Conservation (phyloP, 2,888 invertebrate genomes). For the Endotricha flammealis region DNA sequence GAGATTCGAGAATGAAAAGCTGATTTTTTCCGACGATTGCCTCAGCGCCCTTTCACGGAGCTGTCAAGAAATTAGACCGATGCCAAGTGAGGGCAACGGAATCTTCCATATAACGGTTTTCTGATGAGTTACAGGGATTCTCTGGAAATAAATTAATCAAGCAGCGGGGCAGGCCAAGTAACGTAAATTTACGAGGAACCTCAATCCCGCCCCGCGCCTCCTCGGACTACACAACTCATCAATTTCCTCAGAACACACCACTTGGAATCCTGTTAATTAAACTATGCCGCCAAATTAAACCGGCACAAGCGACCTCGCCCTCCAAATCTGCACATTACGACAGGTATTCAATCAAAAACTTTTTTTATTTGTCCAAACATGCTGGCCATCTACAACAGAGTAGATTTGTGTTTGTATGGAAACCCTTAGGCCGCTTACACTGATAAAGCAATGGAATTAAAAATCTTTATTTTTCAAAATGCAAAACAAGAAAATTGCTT, state of each 20-base stretch:
- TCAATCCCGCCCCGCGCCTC: conserved; percentile 19
- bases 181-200: conserved; percentile 61
- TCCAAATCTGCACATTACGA: too few relatives aligned
- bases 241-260: conserved; percentile 63
- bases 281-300: conserved; percentile 65
- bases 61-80: conserved; percentile 30
- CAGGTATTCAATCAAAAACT: too few relatives aligned
- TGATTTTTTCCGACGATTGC: not conserved
- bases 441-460: too few relatives aligned
- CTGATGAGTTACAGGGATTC: conserved; percentile 53
- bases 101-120: conserved; percentile 42
- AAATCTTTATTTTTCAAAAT: too few relatives aligned
- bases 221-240: conserved; percentile 62
- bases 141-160: conserved; percentile 65
- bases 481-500: too few relatives aligned
- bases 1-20: not conserved
- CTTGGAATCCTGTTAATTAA: conserved; percentile 70
- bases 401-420: too few relatives aligned
- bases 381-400: too few relatives aligned
- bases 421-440: too few relatives aligned
- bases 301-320: too few relatives aligned
- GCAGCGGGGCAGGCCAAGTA: conserved; percentile 46
- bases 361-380: too few relatives aligned
- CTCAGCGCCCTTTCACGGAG: conserved; percentile 9
- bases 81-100: conserved; percentile 29